These are phyloP conservation scores for Melanotaenia boesemani DNA, from an alignment of 2,797 vertebrate genomes.

Conservation along the genomic window DNA sequence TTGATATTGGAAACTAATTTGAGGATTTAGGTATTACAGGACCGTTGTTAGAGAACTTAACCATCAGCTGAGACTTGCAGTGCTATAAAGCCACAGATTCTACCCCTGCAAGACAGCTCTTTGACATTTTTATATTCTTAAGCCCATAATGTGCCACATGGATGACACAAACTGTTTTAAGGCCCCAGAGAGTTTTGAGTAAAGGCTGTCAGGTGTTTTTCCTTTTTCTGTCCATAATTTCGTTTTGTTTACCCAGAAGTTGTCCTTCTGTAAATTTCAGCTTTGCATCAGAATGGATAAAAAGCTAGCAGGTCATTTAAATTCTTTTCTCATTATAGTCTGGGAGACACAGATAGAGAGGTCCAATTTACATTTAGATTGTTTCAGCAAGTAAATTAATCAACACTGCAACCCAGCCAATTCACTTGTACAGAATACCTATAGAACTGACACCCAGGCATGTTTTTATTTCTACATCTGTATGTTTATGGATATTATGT, in stretches of 20 bases:
- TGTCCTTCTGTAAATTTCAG: conserved; percentile 76
- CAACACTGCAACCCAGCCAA: conserved; percentile 72
- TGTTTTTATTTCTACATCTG: conserved; percentile 19
- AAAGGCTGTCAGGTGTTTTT: conserved; percentile 20
- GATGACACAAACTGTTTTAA: no score
- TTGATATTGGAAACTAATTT: no score
- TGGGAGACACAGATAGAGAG: conserved; percentile 85
- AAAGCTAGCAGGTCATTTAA: conserved; percentile 83
- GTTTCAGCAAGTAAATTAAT: conserved; percentile 87
- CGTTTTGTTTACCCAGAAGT: conserved; percentile 74
- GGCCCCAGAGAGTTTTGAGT: no score
- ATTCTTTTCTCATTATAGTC: conserved; percentile 85
- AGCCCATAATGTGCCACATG: no score
- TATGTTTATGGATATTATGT: conserved; percentile 5
- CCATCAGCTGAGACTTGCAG: no score
- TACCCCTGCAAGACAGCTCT: no score
- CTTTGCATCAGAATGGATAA: conserved; percentile 78
- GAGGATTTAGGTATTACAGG: no score
- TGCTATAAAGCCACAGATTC: no score
- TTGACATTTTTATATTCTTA: no score
- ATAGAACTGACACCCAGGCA: conserved; percentile 49
- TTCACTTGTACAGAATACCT: conserved; percentile 59
- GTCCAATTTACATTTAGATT: conserved; percentile 89
- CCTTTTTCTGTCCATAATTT: conserved; percentile 44
- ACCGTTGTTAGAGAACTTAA: no score